Base-by-base conservation (phyloP, 2,888 invertebrate genomes). In the Zonitis immaculata region DNA sequence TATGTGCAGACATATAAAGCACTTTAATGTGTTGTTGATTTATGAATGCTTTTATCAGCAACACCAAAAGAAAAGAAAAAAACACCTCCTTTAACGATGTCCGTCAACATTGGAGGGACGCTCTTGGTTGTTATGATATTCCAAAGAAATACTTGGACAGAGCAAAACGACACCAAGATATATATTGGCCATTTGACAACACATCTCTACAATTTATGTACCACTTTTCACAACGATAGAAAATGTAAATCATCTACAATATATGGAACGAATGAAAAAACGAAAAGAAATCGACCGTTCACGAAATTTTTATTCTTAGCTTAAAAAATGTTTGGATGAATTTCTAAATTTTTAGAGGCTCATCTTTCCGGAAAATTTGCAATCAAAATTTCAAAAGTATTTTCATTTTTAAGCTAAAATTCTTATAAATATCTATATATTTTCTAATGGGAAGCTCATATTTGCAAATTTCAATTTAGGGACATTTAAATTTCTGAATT, bases 131-230 rank as follows among this genome's bases (percentile, higher is more conserved):
- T 62, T n/a, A 70, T 71, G 72, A 72, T 71, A 65, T 60, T 57
- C 62, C 62, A 57, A 65, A 64, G 61, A 66, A 67, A 67, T 69
- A 69, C 69, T 67, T 61, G 68, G 67, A 63, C 67, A 66, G 63
- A 63, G 59, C 59, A 55, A 62, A 60, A 62, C 59, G 63, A 58
- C 63, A 59, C 63, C n/a, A 64, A 72, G 69, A 73, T 69, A 71
- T 72, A 71, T 66, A 70, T 22, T 22, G 64, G 61, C 69, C 68
- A 70, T 72, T 71, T 72, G 67, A 71, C 68, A 67, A 70, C 71
- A 73, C 73, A 72, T 73, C 71, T 70, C 70, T 66, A 66, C 69
- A 72, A 74, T 75, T 73, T 73, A 74, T 73, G 69, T 67, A 65
- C 68, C 72, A 69, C 71, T 73, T 71, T 70, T 68, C 68, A 68